Conservation (phyloP, 2,888 invertebrate species). For the Ornithoptera priamus region DNA sequence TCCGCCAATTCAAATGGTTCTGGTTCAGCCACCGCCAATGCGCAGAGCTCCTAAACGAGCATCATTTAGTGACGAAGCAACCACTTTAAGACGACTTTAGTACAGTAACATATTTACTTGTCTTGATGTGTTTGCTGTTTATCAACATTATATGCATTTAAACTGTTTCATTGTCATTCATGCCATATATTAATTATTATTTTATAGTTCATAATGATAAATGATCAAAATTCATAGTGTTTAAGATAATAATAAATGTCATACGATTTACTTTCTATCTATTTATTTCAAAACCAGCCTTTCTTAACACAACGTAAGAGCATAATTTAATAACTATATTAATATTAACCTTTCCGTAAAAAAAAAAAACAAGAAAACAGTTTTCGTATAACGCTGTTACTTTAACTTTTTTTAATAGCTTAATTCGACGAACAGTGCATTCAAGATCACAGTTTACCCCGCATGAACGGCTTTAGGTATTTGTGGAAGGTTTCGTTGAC, state of each 20-base stretch:
- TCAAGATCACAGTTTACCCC: slow-evolving; percentile 81
- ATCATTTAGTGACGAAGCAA: slow-evolving; percentile 45
- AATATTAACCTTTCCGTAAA: no score
- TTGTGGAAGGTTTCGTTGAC: slow-evolving; percentile 87
- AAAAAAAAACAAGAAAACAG: no score
- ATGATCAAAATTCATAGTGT: not conserved
- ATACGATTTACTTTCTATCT: not conserved
- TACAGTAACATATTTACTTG: slow-evolving; percentile 52
- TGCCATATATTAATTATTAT: not conserved
- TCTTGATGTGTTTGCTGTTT: slow-evolving; percentile 69
- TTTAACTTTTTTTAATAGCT: no score
- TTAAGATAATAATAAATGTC: not conserved
- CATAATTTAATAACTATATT: no score
- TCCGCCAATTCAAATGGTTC: slow-evolving; percentile 50
- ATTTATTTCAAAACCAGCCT: not conserved
- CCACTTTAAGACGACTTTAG: slow-evolving; percentile 69
- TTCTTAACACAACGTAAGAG: no score
- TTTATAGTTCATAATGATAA: not conserved
- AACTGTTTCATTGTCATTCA: slow-evolving; percentile 6
- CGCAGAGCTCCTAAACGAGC: slow-evolving; percentile 46
- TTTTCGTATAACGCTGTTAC: no score
- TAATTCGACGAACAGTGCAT: not conserved
- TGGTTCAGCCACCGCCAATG: slow-evolving; percentile 60
- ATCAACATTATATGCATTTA: slow-evolving; percentile 1
- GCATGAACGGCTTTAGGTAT: slow-evolving; percentile 89